Evolutionary conservation across 1,140 invertebrate species (phyloP), one percentile per base, ranked within the genome.

Genomic region (Formica selysi): DNA sequence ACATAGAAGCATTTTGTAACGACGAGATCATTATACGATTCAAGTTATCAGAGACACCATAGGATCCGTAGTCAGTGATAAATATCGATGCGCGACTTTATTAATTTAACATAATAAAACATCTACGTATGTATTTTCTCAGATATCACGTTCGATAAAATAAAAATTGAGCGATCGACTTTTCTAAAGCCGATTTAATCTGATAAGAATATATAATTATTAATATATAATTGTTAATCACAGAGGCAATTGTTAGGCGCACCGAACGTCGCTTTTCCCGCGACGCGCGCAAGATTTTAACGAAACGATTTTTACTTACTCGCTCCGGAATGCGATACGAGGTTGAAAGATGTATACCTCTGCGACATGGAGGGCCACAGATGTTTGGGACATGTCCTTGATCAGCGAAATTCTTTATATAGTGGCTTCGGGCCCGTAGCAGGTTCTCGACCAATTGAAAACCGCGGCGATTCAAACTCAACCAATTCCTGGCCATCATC

Each of bases 391-490:
- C 0, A 0, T 19, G n/a, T 8, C 67, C 10, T 80, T 67, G 76
- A 65, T 54, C 8, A 29, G 8, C 85, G 26, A 38, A 32, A 29
- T 70, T 44, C 78, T 86, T 86, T 79, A 88, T 79, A 68, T 11
- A 10, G 0, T 8, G 74, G 5, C 3, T 16, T 3, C 64, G 70
- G 4, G 7, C 22, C 38, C 44, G 41, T 6, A 91, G 10, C 22
- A 90, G 10, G 11, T 85, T 78, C 26, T 84, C 76, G 10, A 62
- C 85, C 83, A 91, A 87, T 89, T 76, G 90, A 80, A 88, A 81
- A 61, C 83, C 78, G 19, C 79, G 64, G 13, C 68, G 90, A 76
- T 90, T 90, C 61, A 91, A 83, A 78, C 36, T 71, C 22, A 48
- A 62, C 76, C 71, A 85, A 83, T 86, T 86, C 29, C 54, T 26